Conservation (phyloP, 2,113 vertebrate genomes). For the Cygnus atratus region DNA sequence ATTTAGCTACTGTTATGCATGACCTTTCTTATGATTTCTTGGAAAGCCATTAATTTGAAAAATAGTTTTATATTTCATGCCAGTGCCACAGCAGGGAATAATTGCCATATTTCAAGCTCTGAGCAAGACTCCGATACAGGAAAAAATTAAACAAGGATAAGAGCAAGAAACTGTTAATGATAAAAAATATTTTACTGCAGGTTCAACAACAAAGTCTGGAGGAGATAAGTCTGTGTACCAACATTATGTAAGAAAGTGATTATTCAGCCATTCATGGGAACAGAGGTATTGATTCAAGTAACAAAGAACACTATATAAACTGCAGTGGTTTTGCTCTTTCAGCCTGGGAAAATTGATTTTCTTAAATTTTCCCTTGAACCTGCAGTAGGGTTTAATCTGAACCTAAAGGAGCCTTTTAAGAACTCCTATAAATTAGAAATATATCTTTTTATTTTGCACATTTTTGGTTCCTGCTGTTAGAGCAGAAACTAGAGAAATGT, state of each 20-base stretch:
- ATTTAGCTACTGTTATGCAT: not conserved
- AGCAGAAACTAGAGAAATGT: not conserved
- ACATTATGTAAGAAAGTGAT: conserved; percentile 80
- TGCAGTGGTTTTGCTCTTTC: conserved; percentile 66
- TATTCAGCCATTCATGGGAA: conserved; percentile 85
- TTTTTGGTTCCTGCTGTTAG: conserved; percentile 17
- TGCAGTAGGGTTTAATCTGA: conserved; percentile 25
- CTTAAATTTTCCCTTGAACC: conserved; percentile 65
- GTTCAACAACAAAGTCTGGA: conserved; percentile 75
- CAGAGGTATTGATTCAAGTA: conserved; percentile 85
- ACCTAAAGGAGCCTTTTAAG: conserved; percentile 40
- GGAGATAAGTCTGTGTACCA: conserved; percentile 74
- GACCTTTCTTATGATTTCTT: not conserved
- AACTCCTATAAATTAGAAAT: conserved; percentile 34
- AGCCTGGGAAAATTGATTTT: conserved; percentile 81
- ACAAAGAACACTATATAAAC: conserved; percentile 62
- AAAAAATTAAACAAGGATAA: conserved; percentile 58
- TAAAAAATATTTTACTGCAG: conserved; percentile 41
- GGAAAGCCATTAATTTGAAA: conserved; percentile 51
- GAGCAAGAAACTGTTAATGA: conserved; percentile 59
- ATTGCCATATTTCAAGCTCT: conserved; percentile 25
- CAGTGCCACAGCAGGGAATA: conserved; percentile 49
- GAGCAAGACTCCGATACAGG: conserved; percentile 36
- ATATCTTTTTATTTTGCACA: not conserved
- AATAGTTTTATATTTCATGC: not conserved